These are phyloP conservation scores for Beris chalybata DNA, from an alignment of 2,888 invertebrate genomes.

Conservation along the genomic window DNA sequence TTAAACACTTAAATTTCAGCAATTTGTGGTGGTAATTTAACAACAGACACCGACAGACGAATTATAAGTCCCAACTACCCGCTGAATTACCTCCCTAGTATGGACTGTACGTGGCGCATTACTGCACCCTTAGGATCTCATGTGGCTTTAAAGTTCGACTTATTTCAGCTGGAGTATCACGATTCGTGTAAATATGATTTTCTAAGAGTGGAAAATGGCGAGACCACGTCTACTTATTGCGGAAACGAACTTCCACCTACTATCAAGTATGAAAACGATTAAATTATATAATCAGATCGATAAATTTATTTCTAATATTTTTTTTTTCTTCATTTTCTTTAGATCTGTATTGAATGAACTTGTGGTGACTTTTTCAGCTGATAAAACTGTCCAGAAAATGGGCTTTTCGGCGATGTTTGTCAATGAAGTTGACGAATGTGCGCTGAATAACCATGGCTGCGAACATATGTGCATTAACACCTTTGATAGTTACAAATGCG, in stretches of 20 bases:
- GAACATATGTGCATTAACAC: conserved; percentile 97
- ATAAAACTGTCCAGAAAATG: conserved; percentile 94
- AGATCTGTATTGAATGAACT: conserved; percentile 89
- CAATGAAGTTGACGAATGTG: conserved; percentile 98
- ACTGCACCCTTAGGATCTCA: conserved; percentile 87
- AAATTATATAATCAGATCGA: neutral
- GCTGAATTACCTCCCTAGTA: conserved; percentile 93
- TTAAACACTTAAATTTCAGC: conserved; percentile 61
- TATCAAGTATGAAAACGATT: conserved; percentile 61
- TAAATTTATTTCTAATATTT: conserved; percentile 29
- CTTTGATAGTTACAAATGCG: conserved; percentile 84
- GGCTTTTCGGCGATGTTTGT: conserved; percentile 97
- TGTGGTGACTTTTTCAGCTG: conserved; percentile 93
- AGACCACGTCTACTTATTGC: conserved; percentile 86
- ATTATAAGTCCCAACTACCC: conserved; percentile 97
- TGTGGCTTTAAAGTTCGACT: conserved; percentile 83
- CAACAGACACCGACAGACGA: conserved; percentile 74
- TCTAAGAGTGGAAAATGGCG: conserved; percentile 92
- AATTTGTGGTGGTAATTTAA: conserved; percentile 88
- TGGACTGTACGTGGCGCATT: conserved; percentile 95
- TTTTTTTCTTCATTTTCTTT: conserved; percentile 30
- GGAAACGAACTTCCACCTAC: conserved; percentile 94
- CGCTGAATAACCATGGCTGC: conserved; percentile 85
- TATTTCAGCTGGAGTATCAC: conserved; percentile 98
- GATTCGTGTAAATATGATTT: conserved; percentile 98